Percentiles rank a stretch among this genome's conserved stretches.
These are phyloP conservation scores for Strongylocentrotus purpuratus DNA, from an alignment of 35 echinoderm and acorn worm species.

Conservation along the genomic window DNA sequence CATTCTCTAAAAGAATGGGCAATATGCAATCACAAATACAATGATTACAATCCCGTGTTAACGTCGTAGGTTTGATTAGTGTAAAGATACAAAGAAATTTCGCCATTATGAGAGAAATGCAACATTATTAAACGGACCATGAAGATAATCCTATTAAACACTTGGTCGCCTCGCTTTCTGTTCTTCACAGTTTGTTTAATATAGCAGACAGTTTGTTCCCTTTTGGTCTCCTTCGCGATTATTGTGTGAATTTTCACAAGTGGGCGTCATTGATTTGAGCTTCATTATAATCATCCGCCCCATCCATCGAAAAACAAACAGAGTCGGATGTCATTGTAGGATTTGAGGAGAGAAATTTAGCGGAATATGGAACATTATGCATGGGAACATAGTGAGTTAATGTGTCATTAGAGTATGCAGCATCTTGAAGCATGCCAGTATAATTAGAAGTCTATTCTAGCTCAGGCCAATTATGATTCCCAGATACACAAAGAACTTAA, in stretches of 20 bases:
- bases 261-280: slow-evolving; percentile 27
- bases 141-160: slow-evolving; percentile 21
- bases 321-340: not conserved
- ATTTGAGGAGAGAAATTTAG: not conserved
- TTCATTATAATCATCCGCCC: not conserved
- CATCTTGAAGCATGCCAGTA: not conserved
- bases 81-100: slow-evolving; percentile 14
- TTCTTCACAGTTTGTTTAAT: slow-evolving; percentile 41
- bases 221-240: not conserved
- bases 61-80: not conserved
- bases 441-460: not conserved
- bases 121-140: slow-evolving; percentile 43
- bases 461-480: not conserved
- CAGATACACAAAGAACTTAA: not conserved
- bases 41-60: not conserved
- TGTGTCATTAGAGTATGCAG: not conserved
- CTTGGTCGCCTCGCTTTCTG: not conserved
- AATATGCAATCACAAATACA: not conserved
- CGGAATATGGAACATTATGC: not conserved
- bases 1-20: not conserved
- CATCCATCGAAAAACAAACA: slow-evolving; percentile 24
- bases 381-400: not conserved
- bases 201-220: not conserved
- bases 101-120: slow-evolving; percentile 19
- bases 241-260: slow-evolving; percentile 40